Evolutionary conservation across 2,888 invertebrate genomes (phyloP).

Genomic region (Brachypalpus laphriformis): DNA sequence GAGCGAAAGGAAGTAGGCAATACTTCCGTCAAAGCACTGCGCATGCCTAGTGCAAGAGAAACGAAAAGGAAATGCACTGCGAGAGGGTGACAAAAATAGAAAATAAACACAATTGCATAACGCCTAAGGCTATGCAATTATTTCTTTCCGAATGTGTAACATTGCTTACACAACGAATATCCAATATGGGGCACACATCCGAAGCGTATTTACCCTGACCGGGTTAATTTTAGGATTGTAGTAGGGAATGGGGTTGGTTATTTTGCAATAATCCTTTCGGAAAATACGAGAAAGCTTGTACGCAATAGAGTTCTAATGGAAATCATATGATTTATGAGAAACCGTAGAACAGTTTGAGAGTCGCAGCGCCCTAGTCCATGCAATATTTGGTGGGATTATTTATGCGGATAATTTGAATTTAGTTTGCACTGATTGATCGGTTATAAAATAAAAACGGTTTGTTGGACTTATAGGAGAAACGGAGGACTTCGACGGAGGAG

Average conservation of each 20-base stretch:
- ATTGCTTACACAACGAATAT: constrained; percentile 10
- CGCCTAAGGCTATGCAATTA: constrained; percentile 57
- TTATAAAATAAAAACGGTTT: too few relatives aligned
- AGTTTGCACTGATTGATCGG: too few relatives aligned
- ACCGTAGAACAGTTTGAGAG: background rate
- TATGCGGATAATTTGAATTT: too few relatives aligned
- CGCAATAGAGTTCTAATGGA: background rate
- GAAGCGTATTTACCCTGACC: background rate
- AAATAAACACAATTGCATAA: constrained; percentile 42
- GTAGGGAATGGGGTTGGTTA: background rate
- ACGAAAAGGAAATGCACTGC: constrained; percentile 31
- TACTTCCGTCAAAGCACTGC: constrained; percentile 10
- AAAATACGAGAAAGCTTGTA: background rate
- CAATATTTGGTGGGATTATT: too few relatives aligned
- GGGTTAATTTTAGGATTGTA: background rate
- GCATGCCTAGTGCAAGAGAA: constrained; percentile 29
- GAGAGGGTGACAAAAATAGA: background rate
- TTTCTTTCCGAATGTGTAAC: background rate
- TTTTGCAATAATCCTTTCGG: background rate
- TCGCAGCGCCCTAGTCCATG: too few relatives aligned
- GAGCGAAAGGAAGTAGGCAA: constrained; percentile 1
- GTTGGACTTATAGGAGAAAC: too few relatives aligned
- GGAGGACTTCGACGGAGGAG: too few relatives aligned
- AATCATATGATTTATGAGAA: background rate
- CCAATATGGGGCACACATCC: constrained; percentile 15